phyloP scores from a whole-genome alignment of 2,797 vertebrate genomes.

The Phataginus tricuspis region DNA sequence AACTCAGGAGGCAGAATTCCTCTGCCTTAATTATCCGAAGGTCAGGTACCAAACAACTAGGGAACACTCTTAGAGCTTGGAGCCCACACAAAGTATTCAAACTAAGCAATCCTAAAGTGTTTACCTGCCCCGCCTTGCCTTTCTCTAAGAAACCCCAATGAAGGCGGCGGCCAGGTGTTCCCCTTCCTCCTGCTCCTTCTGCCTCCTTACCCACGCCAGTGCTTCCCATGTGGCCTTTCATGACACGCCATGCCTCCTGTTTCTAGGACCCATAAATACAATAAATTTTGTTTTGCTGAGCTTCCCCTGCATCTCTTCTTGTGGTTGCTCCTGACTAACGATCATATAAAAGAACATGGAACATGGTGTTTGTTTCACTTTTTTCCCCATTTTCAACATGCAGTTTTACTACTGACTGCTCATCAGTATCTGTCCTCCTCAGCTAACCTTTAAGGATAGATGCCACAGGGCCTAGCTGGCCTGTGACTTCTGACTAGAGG shows the following conservation, averaged over 20 bases:
- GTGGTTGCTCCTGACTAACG: neutral
- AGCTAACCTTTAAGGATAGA: neutral
- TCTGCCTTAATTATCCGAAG: neutral
- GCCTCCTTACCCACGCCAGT: neutral
- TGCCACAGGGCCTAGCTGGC: neutral
- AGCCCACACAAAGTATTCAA: neutral
- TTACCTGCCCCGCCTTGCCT: neutral
- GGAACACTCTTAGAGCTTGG: neutral
- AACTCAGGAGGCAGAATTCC: neutral
- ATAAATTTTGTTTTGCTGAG: neutral
- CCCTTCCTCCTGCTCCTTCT: neutral
- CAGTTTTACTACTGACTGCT: neutral
- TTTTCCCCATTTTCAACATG: neutral
- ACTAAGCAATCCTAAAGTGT: neutral
- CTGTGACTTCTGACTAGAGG: neutral
- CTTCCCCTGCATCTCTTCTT: neutral
- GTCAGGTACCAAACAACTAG: neutral
- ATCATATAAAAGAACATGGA: neutral
- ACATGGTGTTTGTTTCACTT: neutral
- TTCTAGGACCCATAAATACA: neutral
- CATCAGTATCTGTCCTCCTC: neutral
- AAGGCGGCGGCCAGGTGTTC: neutral
- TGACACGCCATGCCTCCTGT: neutral
- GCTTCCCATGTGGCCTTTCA: neutral
- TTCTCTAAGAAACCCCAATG: neutral